Base-by-base conservation (phyloP, 2,113 vertebrate species). In the Zapornia atra region DNA sequence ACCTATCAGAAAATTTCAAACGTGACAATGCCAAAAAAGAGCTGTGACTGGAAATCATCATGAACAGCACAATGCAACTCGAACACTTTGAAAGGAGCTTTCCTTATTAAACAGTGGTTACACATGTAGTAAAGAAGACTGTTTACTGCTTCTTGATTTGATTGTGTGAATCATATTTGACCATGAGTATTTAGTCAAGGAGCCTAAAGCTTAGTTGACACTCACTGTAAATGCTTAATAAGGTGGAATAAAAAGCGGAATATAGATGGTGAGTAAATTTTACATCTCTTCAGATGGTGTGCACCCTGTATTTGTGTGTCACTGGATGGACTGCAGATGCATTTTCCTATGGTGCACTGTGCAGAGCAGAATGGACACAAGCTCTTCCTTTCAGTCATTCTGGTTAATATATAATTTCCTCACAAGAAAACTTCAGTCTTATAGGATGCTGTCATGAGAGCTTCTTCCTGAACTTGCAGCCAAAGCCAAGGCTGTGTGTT, bases 221-320 rank as follows among this genome's bases (percentile, higher is more conserved):
- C 98, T 90, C 89, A 98, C 96, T n/a, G n/a, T n/a, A n/a, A n/a
- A 5, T 46, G 25, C 26, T 56, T 53, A 22, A 38, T n/a, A 53
- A 36, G 11, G 40, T 2, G 2, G 20, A 61, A 46, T 36, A 82
- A 51, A 29, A 70, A 42, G 14, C 60, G 18, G 6, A 61, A 34
- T n/a, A 57, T 24, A 44, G 18, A 53, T 31, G 11, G 5, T 2
- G 6, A 70, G 22, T 29, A 82, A 64, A 29, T 51, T n/a, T 44
- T 61, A 18, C 16, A 53, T 61, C 20, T 38, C 8, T 33, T 53
- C 54, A 75, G 18, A 24, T 38, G 15, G 6, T n/a, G n/a, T 24
- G 12, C 48, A 54, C 12, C 9, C 24, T 7, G 2, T 4, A 38
- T 54, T 46, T 82, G 33, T 53, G 29, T 20, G 50, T 20, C 26